Percentiles rank a stretch among this genome's conserved stretches.
phyloP scores from a whole-genome alignment of 2,113 vertebrate genomes.

The Ceyx cyanopectus region DNA sequence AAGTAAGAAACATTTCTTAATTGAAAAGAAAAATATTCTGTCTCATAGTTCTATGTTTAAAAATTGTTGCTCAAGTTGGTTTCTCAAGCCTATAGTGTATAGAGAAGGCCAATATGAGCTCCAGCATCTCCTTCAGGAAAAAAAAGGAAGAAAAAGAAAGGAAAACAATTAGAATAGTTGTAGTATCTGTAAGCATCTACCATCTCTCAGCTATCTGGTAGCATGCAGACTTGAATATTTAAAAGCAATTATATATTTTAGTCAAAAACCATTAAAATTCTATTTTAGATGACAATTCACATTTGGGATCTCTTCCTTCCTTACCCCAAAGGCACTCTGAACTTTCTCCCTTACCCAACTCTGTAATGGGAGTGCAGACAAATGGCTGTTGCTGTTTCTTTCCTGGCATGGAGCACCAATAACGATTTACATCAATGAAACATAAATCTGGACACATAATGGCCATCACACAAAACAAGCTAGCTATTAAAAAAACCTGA shows the following conservation, averaged over 20 bases:
- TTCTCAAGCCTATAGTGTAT: slow-evolving; percentile 41
- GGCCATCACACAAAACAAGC: neutral
- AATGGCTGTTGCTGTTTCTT: neutral
- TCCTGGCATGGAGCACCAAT: neutral
- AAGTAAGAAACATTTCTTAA: slow-evolving; percentile 13
- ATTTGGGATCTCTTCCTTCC: slow-evolving; percentile 6
- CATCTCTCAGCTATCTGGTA: slow-evolving; percentile 61
- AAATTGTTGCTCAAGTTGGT: slow-evolving; percentile 34
- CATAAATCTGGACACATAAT: neutral
- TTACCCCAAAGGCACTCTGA: slow-evolving; percentile 9
- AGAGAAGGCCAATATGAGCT: slow-evolving; percentile 29
- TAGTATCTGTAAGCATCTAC: slow-evolving; percentile 30
- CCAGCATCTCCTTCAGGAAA: slow-evolving; percentile 31
- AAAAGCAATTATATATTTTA: slow-evolving; percentile 59
- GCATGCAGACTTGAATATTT: slow-evolving; percentile 56
- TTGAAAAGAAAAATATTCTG: neutral
- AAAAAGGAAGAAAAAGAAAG: slow-evolving; percentile 28
- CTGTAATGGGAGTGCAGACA: neutral
- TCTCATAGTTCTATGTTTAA: slow-evolving; percentile 14
- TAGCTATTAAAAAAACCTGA: neutral
- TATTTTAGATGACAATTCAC: neutral
- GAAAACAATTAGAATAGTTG: slow-evolving; percentile 38
- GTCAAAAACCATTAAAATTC: slow-evolving; percentile 58
- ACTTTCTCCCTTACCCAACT: neutral
- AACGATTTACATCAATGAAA: slow-evolving; percentile 22